Evolutionary conservation across 1,140 invertebrate genomes (phyloP).

Genomic region (Reticulitermes speratus): DNA sequence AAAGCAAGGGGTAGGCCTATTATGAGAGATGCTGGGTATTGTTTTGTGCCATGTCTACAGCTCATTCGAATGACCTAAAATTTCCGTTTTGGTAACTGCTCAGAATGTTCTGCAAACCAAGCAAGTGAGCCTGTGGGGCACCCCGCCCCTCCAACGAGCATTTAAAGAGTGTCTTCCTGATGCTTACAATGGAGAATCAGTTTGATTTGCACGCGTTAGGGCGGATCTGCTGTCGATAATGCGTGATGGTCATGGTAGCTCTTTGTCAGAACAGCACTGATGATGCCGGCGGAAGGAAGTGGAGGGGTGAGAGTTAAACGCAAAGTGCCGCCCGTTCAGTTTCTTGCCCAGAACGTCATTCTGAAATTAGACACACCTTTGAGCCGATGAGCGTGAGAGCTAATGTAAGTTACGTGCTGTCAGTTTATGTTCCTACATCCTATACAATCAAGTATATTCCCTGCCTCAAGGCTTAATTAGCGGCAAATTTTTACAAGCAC

Average conservation of each 20-base stretch:
- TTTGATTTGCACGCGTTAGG: neutral
- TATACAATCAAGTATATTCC: neutral
- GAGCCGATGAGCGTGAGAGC: neutral
- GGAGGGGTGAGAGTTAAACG: neutral
- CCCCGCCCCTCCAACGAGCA: too few relatives aligned
- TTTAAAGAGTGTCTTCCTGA: too few relatives aligned
- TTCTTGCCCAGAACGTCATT: neutral
- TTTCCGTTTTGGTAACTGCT: too few relatives aligned
- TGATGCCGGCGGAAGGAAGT: neutral
- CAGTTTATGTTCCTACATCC: neutral
- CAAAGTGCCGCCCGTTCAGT: neutral
- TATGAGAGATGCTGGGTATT: too few relatives aligned
- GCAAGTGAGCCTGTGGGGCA: too few relatives aligned
- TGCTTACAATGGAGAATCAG: too few relatives aligned
- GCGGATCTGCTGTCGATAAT: neutral
- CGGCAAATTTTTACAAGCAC: too few relatives aligned
- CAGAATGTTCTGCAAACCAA: too few relatives aligned
- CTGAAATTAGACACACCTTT: neutral
- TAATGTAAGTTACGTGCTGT: neutral
- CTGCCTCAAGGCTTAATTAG: neutral
- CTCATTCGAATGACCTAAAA: too few relatives aligned
- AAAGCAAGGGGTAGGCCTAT: too few relatives aligned
- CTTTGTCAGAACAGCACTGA: too few relatives aligned
- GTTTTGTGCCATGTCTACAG: too few relatives aligned
- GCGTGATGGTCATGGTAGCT: neutral